Conservation (phyloP, 37 sponge, comb jelly and placozoan genomes). For the Lycopodina hypogea region DNA sequence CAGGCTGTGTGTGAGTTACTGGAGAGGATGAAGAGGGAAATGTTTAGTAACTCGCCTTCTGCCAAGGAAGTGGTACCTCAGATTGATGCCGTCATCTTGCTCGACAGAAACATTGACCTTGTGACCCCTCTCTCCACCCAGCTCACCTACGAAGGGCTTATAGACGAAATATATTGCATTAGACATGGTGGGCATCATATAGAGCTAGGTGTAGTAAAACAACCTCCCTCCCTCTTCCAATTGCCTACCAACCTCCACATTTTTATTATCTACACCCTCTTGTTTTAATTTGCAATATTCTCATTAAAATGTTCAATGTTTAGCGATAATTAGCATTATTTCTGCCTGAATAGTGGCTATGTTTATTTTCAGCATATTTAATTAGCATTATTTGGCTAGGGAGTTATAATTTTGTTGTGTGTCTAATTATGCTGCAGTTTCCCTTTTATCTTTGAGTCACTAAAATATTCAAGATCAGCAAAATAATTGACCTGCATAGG, state of each 20-base stretch:
- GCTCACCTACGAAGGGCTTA: conserved; percentile 95
- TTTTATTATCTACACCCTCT: background rate
- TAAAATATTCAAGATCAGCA: no score
- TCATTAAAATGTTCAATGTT: background rate
- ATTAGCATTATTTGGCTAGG: no score
- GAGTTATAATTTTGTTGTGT: no score
- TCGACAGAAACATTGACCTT: conserved; percentile 93
- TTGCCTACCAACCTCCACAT: background rate
- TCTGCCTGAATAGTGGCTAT: no score
- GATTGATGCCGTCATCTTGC: conserved; percentile 78
- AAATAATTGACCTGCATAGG: no score
- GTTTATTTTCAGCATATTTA: no score
- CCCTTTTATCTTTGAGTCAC: no score
- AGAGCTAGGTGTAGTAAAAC: background rate
- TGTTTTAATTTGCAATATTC: background rate
- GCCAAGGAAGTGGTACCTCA: conserved; percentile 63
- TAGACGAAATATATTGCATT: conserved; percentile 92
- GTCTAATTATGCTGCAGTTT: no score
- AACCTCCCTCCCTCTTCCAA: background rate
- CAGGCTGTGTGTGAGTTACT: conserved; percentile 80
- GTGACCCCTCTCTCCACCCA: conserved; percentile 93
- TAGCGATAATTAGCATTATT: no score
- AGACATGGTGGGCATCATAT: conserved; percentile 72
- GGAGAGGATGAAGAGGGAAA: conserved; percentile 58
- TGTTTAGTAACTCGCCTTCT: conserved; percentile 11